A percentile compares a stretch with the other conserved stretches of the same genome.
Evolutionary conservation across 1,140 invertebrate species (phyloP).

Genomic region (Meteorus sp.): DNA sequence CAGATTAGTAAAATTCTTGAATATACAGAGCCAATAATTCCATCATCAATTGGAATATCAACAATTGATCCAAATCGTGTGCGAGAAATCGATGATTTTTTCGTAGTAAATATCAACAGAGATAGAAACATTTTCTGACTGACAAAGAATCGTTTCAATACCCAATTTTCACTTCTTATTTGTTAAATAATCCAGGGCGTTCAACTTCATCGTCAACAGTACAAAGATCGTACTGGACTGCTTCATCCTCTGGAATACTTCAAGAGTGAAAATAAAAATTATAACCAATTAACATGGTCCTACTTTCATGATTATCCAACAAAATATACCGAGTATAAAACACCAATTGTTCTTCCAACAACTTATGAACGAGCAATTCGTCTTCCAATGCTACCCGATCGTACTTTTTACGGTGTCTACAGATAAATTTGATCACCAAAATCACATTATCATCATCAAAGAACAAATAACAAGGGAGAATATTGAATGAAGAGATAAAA

Average conservation of each 20-base stretch:
- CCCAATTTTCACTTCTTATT: too few relatives aligned
- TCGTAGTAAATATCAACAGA: background rate
- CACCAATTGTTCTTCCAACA: background rate
- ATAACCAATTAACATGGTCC: too few relatives aligned
- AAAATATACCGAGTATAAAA: background rate
- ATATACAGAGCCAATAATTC: too few relatives aligned
- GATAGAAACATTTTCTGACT: too few relatives aligned
- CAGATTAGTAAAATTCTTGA: too few relatives aligned
- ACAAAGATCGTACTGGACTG: background rate
- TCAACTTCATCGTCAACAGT: background rate
- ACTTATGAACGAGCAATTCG: background rate
- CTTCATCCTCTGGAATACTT: background rate
- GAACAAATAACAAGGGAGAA: too few relatives aligned
- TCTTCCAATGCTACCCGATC: background rate
- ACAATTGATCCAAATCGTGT: background rate
- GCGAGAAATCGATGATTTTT: background rate
- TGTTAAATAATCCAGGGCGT: too few relatives aligned
- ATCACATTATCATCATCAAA: too few relatives aligned
- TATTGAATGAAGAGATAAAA: too few relatives aligned
- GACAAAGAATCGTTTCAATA: too few relatives aligned
- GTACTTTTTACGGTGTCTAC: background rate
- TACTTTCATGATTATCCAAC: conserved; percentile 1
- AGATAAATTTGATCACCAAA: background rate
- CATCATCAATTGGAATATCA: too few relatives aligned
- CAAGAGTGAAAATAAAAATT: background rate